Evolutionary conservation across 2,888 invertebrate genomes (phyloP), one percentile per base, ranked within the genome.

Genomic region (Balanococcus diminutus): DNA sequence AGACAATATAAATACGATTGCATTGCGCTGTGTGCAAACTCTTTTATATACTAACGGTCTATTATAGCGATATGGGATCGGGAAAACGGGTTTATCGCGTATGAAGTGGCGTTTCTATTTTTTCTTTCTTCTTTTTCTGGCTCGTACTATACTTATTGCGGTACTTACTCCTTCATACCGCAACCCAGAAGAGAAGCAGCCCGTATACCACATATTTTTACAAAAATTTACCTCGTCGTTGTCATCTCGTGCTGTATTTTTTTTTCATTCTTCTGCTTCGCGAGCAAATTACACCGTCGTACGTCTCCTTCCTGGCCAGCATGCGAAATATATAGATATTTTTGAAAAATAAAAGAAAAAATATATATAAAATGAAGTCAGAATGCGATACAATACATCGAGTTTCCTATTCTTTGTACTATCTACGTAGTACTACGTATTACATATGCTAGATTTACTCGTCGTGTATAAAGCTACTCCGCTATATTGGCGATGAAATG

Each of bases 1-100:
- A 56, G 56, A 56, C 56, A 56, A 56, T 56, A 56, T 56, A 56
- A 56, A 56, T 56, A 56, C 56, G 56, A 56, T 56, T 56, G 56
- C 56, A 19, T 56, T 22, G 22, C 56, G 56, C 16, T 42, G 42
- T 42, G 42, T 42, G 42, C 14, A 42, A 56, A 5, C 22, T 22
- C 11, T 56, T 46, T 22, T 56, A 56, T 56, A 56, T 14, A 42
- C 42, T 42, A 42, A 56, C 56, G 56, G 56, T 56, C 56, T 56
- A 56, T 56, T 56, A 56, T 56, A 19, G 56, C 56, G 19, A 56
- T 56, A 56, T 56, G 56, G 56, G 56, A 56, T 22, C 22, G 56
- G 56, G 56, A 56, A 56, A 56, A 56, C 22, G 56, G 56, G 56
- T 56, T 56, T 16, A 16, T 11, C 14, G 42, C 42, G 42, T 36